Evolutionary conservation across 2,888 invertebrate species (phyloP).

Genomic region (Opisthograptis luteolata): DNA sequence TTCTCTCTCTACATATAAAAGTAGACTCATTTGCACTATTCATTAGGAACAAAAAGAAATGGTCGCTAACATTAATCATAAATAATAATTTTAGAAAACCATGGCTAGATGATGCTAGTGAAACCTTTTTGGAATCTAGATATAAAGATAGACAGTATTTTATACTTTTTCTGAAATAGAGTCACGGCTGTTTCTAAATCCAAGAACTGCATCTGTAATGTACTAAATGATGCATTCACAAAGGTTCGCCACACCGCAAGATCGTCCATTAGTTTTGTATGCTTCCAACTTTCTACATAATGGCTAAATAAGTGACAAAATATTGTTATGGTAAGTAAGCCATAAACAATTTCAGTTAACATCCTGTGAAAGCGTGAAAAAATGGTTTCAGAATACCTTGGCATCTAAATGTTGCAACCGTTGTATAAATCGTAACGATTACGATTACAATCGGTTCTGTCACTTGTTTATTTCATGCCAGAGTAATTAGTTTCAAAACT

Average conservation of each 20-base stretch:
- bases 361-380: constrained; percentile 20
- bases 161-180: too few relatives aligned
- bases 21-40: constrained; percentile 1
- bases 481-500: too few relatives aligned
- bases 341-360: constrained; percentile 11
- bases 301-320: constrained; percentile 38
- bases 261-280: constrained; percentile 38
- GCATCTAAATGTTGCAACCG: background rate
- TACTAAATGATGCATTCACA: constrained; percentile 2
- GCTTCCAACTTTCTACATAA: constrained; percentile 45
- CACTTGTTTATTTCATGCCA: too few relatives aligned
- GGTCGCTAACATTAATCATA: too few relatives aligned
- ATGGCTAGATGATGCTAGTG: too few relatives aligned
- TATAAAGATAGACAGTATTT: too few relatives aligned
- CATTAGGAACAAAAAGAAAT: background rate
- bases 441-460: too few relatives aligned
- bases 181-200: background rate
- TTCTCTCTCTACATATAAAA: background rate
- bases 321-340: constrained; percentile 14
- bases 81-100: too few relatives aligned
- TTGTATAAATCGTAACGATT: background rate
- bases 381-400: background rate
- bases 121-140: too few relatives aligned
- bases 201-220: background rate
- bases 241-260: constrained; percentile 21